A percentile compares a stretch with the other conserved stretches of the same genome.
Conservation (phyloP, 2,888 invertebrate genomes). For the Eupithecia tripunctaria region DNA sequence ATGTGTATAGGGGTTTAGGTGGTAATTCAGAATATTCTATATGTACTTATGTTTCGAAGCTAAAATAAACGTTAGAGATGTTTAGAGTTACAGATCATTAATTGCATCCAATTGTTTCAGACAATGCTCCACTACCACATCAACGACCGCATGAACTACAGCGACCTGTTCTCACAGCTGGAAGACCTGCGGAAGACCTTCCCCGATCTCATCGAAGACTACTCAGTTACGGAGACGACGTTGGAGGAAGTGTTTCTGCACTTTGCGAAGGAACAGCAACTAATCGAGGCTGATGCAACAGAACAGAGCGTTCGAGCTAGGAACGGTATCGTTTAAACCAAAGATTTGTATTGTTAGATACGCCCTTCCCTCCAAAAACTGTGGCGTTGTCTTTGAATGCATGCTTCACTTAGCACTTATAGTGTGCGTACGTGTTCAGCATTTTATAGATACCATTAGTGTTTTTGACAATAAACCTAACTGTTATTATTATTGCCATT, state of each 20-base stretch:
- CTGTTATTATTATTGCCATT: no score
- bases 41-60: no score
- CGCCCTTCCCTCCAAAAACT: no score
- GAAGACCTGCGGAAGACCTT: conserved; percentile 77
- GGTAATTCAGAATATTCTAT: no score
- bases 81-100: neutral
- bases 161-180: conserved; percentile 85
- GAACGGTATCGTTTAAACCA: conserved; percentile 3
- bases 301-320: neutral
- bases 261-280: conserved; percentile 59
- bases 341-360: no score
- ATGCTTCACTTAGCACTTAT: no score
- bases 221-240: conserved; percentile 91
- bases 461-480: no score
- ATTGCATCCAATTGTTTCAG: conserved; percentile 55
- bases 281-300: neutral
- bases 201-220: conserved; percentile 86
- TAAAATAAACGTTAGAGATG: no score
- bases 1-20: no score
- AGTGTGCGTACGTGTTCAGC: no score
- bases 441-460: no score
- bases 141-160: conserved; percentile 85
- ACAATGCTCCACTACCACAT: conserved; percentile 89
- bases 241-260: conserved; percentile 90
- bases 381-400: no score